Evolutionary conservation across 2,797 vertebrate species (phyloP).

Genomic region (Heliangelus exortis): DNA sequence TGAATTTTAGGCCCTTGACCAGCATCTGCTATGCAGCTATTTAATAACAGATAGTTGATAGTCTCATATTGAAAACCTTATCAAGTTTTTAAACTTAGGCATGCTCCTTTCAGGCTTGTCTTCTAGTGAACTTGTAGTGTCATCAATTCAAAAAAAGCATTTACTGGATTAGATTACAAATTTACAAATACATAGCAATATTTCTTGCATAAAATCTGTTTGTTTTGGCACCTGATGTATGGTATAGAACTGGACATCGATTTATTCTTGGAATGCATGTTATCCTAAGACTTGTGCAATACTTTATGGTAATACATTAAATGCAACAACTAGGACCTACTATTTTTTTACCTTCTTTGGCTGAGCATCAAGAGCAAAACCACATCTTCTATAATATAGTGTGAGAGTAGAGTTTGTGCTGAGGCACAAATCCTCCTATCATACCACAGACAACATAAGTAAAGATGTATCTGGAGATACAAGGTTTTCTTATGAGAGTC

Average conservation of each 20-base stretch:
- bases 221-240: neutral
- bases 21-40: neutral
- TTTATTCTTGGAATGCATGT: neutral
- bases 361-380: neutral
- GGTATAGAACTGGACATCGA: neutral
- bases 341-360: neutral
- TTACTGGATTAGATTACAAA: neutral
- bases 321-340: neutral
- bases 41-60: neutral
- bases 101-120: neutral
- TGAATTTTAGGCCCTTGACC: neutral
- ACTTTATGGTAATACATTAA: neutral
- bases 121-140: neutral
- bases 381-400: neutral
- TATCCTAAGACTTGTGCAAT: neutral
- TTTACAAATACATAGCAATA: neutral
- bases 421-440: neutral
- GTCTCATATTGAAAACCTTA: neutral
- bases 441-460: neutral
- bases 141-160: neutral
- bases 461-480: neutral
- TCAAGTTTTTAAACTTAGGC: neutral
- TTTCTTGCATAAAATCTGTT: neutral
- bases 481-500: neutral
- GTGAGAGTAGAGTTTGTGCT: neutral